Evolutionary conservation across 2,113 vertebrate species (phyloP), one percentile per base, ranked within the genome.

Genomic region (Globicephala melas): DNA sequence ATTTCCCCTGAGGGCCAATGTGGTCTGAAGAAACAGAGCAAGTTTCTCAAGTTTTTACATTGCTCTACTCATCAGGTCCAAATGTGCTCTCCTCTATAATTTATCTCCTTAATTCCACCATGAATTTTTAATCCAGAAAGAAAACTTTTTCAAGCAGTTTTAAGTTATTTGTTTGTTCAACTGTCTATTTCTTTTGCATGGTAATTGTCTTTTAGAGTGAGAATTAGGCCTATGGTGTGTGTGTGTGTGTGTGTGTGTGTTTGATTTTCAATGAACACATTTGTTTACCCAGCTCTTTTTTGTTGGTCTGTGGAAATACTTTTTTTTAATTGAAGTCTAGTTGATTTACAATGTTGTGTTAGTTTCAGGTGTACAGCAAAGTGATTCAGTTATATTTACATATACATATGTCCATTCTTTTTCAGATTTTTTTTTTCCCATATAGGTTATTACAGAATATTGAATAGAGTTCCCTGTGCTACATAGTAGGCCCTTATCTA

Each of bases 121-220:
- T 60, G 55, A 50, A 62, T 65, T 95, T 89, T 86, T 76, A 70
- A 58, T 86, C 18, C 17, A 83, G 62, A n/a, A 84, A 94, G 33
- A 71, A 89, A 85, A 86, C 5, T n/a, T 38, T 53, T 67, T 86
- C 38, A 85, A 60, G 85, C 28, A 67, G 38, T 25, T 67, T 11
- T 28, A 86, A 23, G 8, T 58, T 44, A 70, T 68, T 63, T 44
- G 28, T 79, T 63, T 25, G 10, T 71, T 85, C 23, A 50, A 67
- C 23, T 44, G 21, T 65, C 55, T 86, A 15, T 80, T 28, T 68
- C 38, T 88, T 89, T 60, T n/a, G 50, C 50, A 11, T 36, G n/a
- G 36, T 8, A 14, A 71, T 41, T 67, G 47, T 50, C 65, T 90
- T 77, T 50, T 3, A 25, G 55, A 36, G 15, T 23, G 12, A 87